phyloP scores from a whole-genome alignment of 2,888 invertebrate species.

The Andrena minutula region DNA sequence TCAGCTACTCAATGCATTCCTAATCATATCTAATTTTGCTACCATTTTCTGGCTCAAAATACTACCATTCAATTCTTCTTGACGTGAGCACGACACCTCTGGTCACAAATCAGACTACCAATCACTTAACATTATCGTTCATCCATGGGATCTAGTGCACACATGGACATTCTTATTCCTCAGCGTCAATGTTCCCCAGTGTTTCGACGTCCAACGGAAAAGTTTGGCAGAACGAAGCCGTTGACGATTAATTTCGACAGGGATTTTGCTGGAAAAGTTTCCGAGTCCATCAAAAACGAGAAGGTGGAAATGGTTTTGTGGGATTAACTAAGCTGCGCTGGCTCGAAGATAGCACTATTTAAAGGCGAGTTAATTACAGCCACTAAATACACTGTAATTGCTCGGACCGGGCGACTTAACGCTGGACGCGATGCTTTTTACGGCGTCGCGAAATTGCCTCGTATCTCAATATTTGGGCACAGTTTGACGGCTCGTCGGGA shows the following conservation, averaged over 20 bases:
- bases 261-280: constrained; percentile 1
- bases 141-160: background rate
- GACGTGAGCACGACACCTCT: no score
- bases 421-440: background rate
- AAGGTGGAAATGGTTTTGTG: constrained; percentile 14
- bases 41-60: no score
- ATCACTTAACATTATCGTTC: background rate
- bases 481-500: background rate
- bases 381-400: constrained; percentile 50
- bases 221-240: constrained; percentile 27
- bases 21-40: no score
- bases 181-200: background rate
- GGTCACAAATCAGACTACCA: background rate
- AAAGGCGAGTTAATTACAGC: constrained; percentile 48
- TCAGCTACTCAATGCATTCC: no score
- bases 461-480: constrained; percentile 37
- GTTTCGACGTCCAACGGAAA: constrained; percentile 28
- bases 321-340: constrained; percentile 25
- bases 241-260: constrained; percentile 25
- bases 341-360: constrained; percentile 35
- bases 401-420: constrained; percentile 38
- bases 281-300: background rate
- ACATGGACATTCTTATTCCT: background rate
- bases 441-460: background rate
- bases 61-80: no score